Base-by-base conservation (phyloP, 2,888 invertebrate species). In the Diadegma fenestrale region DNA sequence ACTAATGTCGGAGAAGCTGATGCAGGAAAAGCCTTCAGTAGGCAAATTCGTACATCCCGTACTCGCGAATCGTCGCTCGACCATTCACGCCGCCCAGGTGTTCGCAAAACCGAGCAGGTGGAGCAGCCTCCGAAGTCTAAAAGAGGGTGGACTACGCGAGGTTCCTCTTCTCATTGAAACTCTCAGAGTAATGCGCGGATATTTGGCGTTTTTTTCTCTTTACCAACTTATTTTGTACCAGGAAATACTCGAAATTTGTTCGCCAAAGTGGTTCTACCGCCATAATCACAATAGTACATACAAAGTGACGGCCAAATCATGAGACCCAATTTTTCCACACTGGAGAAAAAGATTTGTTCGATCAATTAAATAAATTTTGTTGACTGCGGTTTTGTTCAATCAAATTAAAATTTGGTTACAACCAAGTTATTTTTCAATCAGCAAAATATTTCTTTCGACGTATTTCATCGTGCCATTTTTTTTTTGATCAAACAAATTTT, bases 101-200 rank as follows among this genome's bases (percentile, higher is more conserved):
- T 87, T 89, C 10, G 73, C 82, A 2, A 88, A 88, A 77, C 83
- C 85, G 43, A 86, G 89, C 71, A 90, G 88, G 77, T 93, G 93
- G 91, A 91, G 90, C 68, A 94, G 93, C 86, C 88, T 93, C 51
- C 86, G 90, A 33, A 93, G 92, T 76, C 87, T 93, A 5, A 92
- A 91, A 75, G 91, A 90, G 43, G 88, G 86, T 78, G 73, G 77
- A 64, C 64, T 48, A 22, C 88, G 88, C 69, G 89, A 91, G 37
- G 84, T 88, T 43, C 89, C 91, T 17, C 88, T 91, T 26, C 80
- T 92, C 43, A 87, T 87, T 19, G 90, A 90, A 71, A 84, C 88
- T 26, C 66, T 89, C 17, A 90, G 90, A 88, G 92, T 91, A 87
- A 54, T 45, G 68, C 51, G 61, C 33, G 33, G n/a, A 61, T 48